Evolutionary conservation across 2,888 invertebrate species (phyloP).

Genomic region (Drosophila fulvimacula): DNA sequence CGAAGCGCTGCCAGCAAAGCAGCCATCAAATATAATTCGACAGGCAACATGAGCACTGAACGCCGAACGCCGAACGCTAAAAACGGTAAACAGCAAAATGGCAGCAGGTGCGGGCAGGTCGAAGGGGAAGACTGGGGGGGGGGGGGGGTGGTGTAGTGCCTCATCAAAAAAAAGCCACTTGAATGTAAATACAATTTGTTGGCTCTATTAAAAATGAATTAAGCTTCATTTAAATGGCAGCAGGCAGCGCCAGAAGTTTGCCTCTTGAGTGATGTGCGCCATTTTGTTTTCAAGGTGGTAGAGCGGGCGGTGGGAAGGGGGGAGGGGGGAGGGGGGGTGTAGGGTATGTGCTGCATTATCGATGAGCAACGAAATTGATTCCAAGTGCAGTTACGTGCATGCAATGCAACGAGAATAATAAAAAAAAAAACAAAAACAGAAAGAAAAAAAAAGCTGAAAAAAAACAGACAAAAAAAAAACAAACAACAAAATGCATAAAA

Average conservation of each 20-base stretch:
- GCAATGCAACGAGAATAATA: conserved; percentile 31
- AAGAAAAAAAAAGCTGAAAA: not conserved
- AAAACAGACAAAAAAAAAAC: not conserved
- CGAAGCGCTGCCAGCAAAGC: conserved; percentile 47
- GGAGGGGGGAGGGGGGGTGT: conserved; percentile 10
- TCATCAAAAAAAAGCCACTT: conserved; percentile 56
- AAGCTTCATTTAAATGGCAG: conserved; percentile 58
- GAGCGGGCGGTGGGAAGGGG: too few relatives aligned
- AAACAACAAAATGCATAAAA: conserved; percentile 41
- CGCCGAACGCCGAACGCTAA: conserved; percentile 21
- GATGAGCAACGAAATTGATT: conserved; percentile 76
- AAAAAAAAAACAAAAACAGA: not conserved
- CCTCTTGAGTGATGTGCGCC: conserved; percentile 65
- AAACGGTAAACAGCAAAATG: conserved; percentile 29
- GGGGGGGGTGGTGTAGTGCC: not conserved
- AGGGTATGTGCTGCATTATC: conserved; percentile 68
- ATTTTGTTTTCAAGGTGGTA: conserved; percentile 66
- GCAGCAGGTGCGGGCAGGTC: not conserved
- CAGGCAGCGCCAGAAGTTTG: conserved; percentile 20
- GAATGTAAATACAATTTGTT: conserved; percentile 71
- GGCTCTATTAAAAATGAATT: conserved; percentile 75
- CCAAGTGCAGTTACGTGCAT: conserved; percentile 75
- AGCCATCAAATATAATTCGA: conserved; percentile 78
- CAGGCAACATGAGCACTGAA: conserved; percentile 66
- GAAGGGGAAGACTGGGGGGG: too few relatives aligned